Conservation (phyloP, 2,888 invertebrate species). For the Limnephilus lunatus region DNA sequence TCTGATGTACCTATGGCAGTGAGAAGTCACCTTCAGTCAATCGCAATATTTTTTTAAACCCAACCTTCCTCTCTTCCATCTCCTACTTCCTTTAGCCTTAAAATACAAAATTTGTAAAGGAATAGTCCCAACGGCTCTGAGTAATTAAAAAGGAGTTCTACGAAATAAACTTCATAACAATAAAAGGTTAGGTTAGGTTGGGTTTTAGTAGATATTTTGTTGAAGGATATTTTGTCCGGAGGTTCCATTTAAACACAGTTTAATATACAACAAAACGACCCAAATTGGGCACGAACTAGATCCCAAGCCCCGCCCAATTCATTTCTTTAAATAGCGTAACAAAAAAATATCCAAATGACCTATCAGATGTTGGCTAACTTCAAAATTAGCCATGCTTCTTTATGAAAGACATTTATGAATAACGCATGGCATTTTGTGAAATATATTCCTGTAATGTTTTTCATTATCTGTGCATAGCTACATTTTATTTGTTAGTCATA, state of each 20-base stretch:
- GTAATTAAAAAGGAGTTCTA: no score
- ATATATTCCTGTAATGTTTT: not conserved
- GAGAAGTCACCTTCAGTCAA: no score
- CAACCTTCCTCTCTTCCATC: no score
- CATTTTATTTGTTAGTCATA: slow-evolving; percentile 3
- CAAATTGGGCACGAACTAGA: not conserved
- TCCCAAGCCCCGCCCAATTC: not conserved
- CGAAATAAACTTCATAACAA: no score
- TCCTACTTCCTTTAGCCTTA: no score
- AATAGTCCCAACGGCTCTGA: no score
- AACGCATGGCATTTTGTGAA: not conserved
- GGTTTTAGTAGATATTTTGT: no score
- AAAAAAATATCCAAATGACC: not conserved
- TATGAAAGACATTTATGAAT: not conserved
- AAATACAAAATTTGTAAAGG: no score
- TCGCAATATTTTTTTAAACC: no score
- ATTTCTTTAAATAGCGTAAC: not conserved
- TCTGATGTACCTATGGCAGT: no score
- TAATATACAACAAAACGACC: not conserved
- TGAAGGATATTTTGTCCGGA: no score
- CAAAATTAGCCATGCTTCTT: not conserved
- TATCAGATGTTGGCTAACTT: not conserved
- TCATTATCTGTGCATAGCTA: not conserved
- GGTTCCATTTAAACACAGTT: not conserved
- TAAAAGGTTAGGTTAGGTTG: no score